Percentiles rank a stretch among this genome's conserved stretches.
Evolutionary conservation across 2,113 vertebrate genomes (phyloP).

Genomic region (Barnardius zonarius): DNA sequence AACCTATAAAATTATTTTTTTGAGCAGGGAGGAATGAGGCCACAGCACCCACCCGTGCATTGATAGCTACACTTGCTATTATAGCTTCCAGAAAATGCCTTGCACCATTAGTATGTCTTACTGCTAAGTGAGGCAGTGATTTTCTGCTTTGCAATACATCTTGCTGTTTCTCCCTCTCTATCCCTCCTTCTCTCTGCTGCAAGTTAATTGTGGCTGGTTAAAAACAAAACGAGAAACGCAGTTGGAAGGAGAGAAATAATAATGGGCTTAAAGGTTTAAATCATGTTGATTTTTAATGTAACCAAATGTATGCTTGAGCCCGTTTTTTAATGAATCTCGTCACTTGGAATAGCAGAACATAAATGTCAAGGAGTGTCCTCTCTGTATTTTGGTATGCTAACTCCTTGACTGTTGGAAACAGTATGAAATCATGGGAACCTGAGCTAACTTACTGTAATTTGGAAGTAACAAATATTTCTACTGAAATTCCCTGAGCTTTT

Average conservation of each 20-base stretch:
- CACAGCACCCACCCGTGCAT: background rate
- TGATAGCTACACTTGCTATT: background rate
- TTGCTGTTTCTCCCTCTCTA: background rate
- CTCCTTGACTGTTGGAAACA: background rate
- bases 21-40: background rate
- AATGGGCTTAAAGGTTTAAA: background rate
- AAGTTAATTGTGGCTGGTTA: background rate
- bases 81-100: background rate
- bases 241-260: background rate
- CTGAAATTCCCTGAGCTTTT: background rate
- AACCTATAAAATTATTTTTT: background rate
- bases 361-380: background rate
- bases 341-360: background rate
- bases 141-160: background rate
- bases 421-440: background rate
- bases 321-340: background rate
- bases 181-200: background rate
- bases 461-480: background rate
- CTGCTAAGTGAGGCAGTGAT: background rate
- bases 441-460: background rate
- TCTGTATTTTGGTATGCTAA: background rate
- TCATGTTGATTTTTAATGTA: background rate
- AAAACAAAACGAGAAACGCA: background rate
- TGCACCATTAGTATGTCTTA: background rate
- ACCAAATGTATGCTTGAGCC: background rate